A percentile compares a stretch with the other conserved stretches of the same genome.
Evolutionary conservation across 2,797 vertebrate genomes (phyloP).

Genomic region (Natrix natrix): DNA sequence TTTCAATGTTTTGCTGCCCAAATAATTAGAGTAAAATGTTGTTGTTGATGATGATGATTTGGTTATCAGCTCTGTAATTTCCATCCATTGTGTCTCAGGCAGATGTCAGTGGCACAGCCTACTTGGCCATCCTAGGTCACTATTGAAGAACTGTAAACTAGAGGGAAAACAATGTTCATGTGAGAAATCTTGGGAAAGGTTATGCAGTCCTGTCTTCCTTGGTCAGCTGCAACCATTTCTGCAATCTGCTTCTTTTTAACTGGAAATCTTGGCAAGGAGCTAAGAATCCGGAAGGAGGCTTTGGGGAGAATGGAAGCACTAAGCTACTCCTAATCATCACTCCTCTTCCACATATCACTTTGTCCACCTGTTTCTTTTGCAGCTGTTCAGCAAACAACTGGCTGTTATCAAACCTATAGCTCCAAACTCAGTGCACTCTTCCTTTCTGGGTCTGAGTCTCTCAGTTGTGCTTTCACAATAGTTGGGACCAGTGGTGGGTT

Average conservation of each 20-base stretch:
- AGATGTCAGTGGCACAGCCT: not conserved
- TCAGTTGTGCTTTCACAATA: not conserved
- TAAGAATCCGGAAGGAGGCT: not conserved
- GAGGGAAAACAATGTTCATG: rapidly evolving
- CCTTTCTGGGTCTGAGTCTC: not conserved
- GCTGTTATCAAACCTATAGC: not conserved
- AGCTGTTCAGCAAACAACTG: not conserved
- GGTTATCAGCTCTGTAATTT: not conserved
- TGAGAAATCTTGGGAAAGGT: not conserved
- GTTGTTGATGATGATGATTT: not conserved
- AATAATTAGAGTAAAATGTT: not conserved
- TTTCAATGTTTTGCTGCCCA: not conserved
- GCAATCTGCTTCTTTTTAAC: not conserved
- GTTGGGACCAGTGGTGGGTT: too few relatives aligned
- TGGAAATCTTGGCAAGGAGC: not conserved
- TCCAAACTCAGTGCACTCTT: not conserved
- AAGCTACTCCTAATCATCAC: not conserved
- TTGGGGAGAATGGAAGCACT: not conserved
- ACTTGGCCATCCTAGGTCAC: not conserved
- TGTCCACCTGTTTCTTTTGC: not conserved
- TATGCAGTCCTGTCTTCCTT: not conserved
- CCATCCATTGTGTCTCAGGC: not conserved
- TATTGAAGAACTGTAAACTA: not conserved
- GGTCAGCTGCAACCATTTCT: too few relatives aligned
- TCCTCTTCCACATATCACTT: not conserved